These are phyloP conservation scores for Xylota segnis DNA, from an alignment of 2,888 invertebrate genomes.

Conservation along the genomic window DNA sequence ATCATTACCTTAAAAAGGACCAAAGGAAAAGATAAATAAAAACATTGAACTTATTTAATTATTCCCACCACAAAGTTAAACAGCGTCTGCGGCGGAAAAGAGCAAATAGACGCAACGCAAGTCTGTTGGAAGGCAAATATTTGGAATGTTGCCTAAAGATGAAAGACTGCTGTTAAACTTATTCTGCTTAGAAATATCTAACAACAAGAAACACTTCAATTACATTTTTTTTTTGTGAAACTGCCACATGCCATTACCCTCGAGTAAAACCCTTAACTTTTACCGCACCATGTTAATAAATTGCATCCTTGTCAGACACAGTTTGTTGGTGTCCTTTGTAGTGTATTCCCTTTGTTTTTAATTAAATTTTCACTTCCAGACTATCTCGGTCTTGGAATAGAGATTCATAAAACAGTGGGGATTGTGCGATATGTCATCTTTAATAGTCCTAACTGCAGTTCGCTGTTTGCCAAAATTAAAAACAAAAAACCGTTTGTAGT, in stretches of 20 bases:
- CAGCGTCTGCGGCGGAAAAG: background rate
- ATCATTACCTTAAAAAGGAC: slow-evolving; percentile 12
- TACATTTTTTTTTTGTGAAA: background rate
- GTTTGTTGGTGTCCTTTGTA: slow-evolving; percentile 10
- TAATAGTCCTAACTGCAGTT: background rate
- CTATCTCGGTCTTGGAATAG: background rate
- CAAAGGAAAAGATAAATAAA: slow-evolving; percentile 17
- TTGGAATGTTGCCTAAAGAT: slow-evolving; percentile 22
- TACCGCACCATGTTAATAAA: slow-evolving; percentile 23
- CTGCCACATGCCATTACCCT: background rate
- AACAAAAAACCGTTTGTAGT: slow-evolving; percentile 20
- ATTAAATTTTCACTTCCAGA: slow-evolving; percentile 29
- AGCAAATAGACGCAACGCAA: slow-evolving; percentile 1
- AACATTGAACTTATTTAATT: slow-evolving; percentile 22
- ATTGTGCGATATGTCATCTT: background rate
- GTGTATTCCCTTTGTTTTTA: background rate
- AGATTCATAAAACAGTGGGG: background rate
- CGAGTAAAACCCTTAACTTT: background rate
- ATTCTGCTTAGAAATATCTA: background rate
- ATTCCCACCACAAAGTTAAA: slow-evolving; percentile 1
- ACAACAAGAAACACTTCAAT: slow-evolving; percentile 14
- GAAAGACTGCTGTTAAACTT: slow-evolving; percentile 8
- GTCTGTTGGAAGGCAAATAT: slow-evolving; percentile 21
- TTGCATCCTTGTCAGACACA: background rate
- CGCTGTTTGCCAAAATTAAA: background rate